phyloP scores from a whole-genome alignment of 1,140 invertebrate species.

The Rhagoletis pomonella region DNA sequence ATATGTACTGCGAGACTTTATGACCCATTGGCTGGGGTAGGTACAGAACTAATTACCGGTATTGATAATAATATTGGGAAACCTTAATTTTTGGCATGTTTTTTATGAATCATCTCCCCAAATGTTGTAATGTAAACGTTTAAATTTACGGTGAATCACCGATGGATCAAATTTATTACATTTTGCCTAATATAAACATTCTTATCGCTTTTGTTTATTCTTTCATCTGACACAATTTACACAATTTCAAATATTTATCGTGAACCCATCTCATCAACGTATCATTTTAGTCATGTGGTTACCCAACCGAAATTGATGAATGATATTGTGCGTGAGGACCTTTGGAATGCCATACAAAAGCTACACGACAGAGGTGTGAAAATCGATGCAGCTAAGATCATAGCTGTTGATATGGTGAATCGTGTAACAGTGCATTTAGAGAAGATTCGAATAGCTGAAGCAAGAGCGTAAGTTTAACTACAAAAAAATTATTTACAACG shows the following conservation, averaged over 20 bases:
- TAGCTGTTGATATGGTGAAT: constrained; percentile 86
- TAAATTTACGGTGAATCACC: too few relatives aligned
- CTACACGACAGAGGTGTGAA: constrained; percentile 82
- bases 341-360: constrained; percentile 87
- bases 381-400: constrained; percentile 87
- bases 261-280: too few relatives aligned
- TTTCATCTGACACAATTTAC: not conserved
- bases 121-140: not conserved
- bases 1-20: constrained; percentile 85
- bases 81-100: too few relatives aligned
- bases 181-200: too few relatives aligned
- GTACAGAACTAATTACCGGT: constrained; percentile 59
- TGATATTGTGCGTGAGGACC: constrained; percentile 84
- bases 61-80: too few relatives aligned
- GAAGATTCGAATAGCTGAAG: constrained; percentile 85
- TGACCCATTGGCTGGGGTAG: constrained; percentile 82
- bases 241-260: too few relatives aligned
- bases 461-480: constrained; percentile 80
- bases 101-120: not conserved
- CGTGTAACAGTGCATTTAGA: constrained; percentile 88
- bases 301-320: constrained; percentile 78
- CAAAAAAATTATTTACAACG: not conserved
- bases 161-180: too few relatives aligned
- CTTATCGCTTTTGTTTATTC: not conserved
- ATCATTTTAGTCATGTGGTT: constrained; percentile 65